Evolutionary conservation across 2,797 vertebrate species (phyloP), one percentile per base, ranked within the genome.

Genomic region (Yasuhikotakia modesta): DNA sequence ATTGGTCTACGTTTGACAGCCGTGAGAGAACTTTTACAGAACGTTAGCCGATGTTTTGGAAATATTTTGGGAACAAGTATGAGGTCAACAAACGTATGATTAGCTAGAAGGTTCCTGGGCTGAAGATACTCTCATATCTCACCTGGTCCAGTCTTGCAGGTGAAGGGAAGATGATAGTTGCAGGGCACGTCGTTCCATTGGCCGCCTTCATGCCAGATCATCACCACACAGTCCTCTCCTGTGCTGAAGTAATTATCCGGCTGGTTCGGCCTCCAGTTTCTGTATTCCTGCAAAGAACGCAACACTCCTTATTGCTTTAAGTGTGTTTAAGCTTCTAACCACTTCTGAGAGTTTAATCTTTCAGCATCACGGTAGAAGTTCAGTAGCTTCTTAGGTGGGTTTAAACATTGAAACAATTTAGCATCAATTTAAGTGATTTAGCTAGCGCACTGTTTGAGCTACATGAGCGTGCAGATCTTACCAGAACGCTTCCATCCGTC

Each of bases 111-210:
- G 21, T 43, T 22, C 30, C 63, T 35, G 43, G 30, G 68, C 58
- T 71, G 12, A 71, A 48, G 27, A 67, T 55, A n/a, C 95, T 89
- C 98, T 97, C 99, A 90, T 98, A 99, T 22, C 68, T 86, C 90
- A 97, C 96, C 97, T 93, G 97, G 97, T 82, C 96, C 97, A 89
- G 96, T 98, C 85, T 99, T 99, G 93, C 97, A 99, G 66, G 97
- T 99, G 22, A 98, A 99, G 13, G 96, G 96, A 58, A 99, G 95
- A 84, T 97, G 96, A 48, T 99, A 99, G 88, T 98, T 99, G 85
- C 97, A 99, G 0, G 96, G 96, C 39, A 99, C 96, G 12, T 98
- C 97, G 79, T 99, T 99, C 97, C 97, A 99, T 86, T 97, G 95
- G 1, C 97, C 96, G 0, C 91, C 93, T 83, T 97, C 96, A 0